These are phyloP conservation scores for Osmerus eperlanus DNA, from an alignment of 2,113 vertebrate genomes.

Conservation along the genomic window DNA sequence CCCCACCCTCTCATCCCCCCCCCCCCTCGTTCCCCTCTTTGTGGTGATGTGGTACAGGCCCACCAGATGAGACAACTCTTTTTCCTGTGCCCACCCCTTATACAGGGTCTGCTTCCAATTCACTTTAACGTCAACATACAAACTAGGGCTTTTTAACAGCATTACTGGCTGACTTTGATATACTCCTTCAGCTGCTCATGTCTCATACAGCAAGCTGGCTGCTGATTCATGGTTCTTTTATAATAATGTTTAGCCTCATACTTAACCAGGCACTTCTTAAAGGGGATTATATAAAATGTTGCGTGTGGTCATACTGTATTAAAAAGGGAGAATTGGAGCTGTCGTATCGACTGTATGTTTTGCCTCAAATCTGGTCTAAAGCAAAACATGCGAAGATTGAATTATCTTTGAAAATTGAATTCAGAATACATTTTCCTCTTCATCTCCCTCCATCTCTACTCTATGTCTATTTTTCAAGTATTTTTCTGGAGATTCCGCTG, in stretches of 20 bases:
- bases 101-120: slow-evolving; percentile 34
- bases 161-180: slow-evolving; percentile 32
- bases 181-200: slow-evolving; percentile 7
- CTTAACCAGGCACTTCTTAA: background rate
- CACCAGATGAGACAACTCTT: slow-evolving; percentile 2
- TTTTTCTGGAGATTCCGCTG: slow-evolving; percentile 5
- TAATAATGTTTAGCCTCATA: background rate
- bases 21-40: slow-evolving; percentile 5
- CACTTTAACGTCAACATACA: slow-evolving; percentile 36
- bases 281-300: background rate
- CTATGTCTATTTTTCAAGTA: background rate
- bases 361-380: too few species aligned
- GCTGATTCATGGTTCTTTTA: background rate
- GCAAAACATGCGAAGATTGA: too few species aligned
- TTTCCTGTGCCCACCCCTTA: slow-evolving; percentile 16
- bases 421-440: too few species aligned
- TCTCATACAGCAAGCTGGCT: background rate
- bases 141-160: slow-evolving; percentile 26
- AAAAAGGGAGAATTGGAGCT: too few species aligned
- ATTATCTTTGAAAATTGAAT: too few species aligned
- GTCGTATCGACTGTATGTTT: too few species aligned
- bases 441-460: too few species aligned
- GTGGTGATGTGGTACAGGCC: slow-evolving; percentile 13
- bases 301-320: too few species aligned
- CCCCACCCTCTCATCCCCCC: background rate